Base-by-base conservation (phyloP, 2,113 vertebrate genomes). In the Spea bombifrons region DNA sequence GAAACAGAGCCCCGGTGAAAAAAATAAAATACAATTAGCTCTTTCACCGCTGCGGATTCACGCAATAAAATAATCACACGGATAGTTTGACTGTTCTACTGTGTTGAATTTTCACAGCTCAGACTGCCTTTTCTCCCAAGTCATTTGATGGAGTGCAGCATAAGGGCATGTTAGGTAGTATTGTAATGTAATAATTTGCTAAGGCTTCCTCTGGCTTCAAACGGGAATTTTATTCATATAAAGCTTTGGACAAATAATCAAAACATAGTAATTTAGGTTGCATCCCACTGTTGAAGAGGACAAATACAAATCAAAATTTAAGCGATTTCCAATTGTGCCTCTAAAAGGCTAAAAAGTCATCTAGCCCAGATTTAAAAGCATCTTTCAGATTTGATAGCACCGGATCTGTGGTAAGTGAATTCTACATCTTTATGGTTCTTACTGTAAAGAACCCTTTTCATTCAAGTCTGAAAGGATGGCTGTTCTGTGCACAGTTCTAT, bases 1-100 rank as follows among this genome's bases (percentile, higher is more conserved):
- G 78, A 74, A 80, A 73, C 77, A 80, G 64, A 74, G 61, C 47
- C 71, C 15, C 17, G 43, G 64, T 16, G 15, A 3, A 74, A 30
- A 53, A 68, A 66, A 67, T 59, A 73, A 73, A 67, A 73, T 47
- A 80, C 71, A 80, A 80, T 80, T 68, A 73, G 71, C 78, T 74
- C 78, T 74, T 80, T 80, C 78, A 80, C 71, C 57, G 13, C 44
- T 43, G 64, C 71, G 57, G 45, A 16, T 43, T 67, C 44, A 59
- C 61, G 52, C 50, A 73, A 80, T 80, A 80, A 67, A 80, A 44
- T 61, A 67, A 74, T 80, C 71, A 61, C 68, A 71, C 52, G 74
- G 71, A 66, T 74, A 68, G 12, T 50, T 17, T 15, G 63, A 49
- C n/a, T 47, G 3, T 52, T 8, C 52, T 12, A 55, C 50, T 16